Evolutionary conservation across 2,797 vertebrate species (phyloP), one percentile per base, ranked within the genome.

Genomic region (Uromys caudimaculatus): DNA sequence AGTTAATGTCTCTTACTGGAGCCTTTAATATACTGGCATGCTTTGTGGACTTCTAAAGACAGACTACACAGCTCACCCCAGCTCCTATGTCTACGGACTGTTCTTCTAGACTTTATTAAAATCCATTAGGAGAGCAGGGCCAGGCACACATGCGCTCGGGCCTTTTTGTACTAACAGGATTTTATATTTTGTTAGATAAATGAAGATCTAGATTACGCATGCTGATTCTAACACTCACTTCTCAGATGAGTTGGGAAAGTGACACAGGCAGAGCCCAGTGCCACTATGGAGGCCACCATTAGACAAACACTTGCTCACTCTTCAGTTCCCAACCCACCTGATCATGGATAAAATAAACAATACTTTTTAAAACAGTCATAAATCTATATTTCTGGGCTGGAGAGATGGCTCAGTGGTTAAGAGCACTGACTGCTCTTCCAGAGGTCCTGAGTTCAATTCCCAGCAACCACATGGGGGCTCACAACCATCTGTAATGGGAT

Each of bases 121-220:
- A n/a, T 4, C 9, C 10, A 58, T 60, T 62, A 47, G 50, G 50
- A 21, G 38, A 56, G 41, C 19, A 19, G 50, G 69, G 19, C 6
- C n/a, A 2, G 17, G 2, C 1, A 35, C 9, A 38, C 21, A 58
- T 6, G 60, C 60, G 64, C 23, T 92, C 27, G 71, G 83, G 14
- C 35, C 24, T 50, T 47, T 96, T 93, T 90, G 24, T 73, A 24
- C 50, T 17, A 81, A 67, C 9, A 35, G 29, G 23, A 41, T 64
- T 94, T 81, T 56, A 32, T 90, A 41, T 52, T 82, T 44, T 35
- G n/a, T 78, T 94, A 64, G 78, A 67, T 92, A 50, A 95, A 76
- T 84, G 47, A 94, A 77, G 8, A 17, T 27, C 9, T 1, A 35
- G 62, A 91, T 67, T 44, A 77, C 73, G 50, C 83, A 13, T 58